Percentiles rank a stretch among this genome's conserved stretches.
These are phyloP conservation scores for Lethenteron reissneri DNA, from an alignment of 2,113 vertebrate genomes.

Conservation along the genomic window DNA sequence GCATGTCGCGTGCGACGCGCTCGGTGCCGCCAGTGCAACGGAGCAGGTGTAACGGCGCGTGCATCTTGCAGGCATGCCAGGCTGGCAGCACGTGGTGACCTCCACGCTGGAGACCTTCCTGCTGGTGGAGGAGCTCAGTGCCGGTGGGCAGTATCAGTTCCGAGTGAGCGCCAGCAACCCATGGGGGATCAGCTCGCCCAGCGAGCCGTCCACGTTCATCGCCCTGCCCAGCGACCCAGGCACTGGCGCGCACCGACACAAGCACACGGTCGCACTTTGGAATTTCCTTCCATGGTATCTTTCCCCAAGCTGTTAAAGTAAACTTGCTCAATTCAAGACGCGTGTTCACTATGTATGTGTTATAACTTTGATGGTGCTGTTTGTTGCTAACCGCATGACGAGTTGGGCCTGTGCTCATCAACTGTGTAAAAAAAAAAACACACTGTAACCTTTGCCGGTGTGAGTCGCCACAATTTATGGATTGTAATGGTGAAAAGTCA, in stretches of 20 bases:
- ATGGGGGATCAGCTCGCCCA: slow-evolving; percentile 73
- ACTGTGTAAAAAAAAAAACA: not conserved
- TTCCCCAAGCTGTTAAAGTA: too few relatives aligned
- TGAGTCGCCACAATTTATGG: not conserved
- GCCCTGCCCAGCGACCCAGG: slow-evolving; percentile 47
- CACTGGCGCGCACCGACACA: not conserved
- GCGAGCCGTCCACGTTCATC: slow-evolving; percentile 68
- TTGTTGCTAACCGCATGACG: too few relatives aligned
- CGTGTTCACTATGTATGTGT: too few relatives aligned
- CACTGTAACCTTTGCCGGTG: not conserved
- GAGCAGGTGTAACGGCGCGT: too few relatives aligned
- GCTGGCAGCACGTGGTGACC: slow-evolving; percentile 67
- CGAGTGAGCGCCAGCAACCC: slow-evolving; percentile 81
- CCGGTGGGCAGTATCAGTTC: slow-evolving; percentile 84
- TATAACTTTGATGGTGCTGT: too few relatives aligned
- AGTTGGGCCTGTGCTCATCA: not conserved
- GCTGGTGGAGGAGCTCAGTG: slow-evolving; percentile 62
- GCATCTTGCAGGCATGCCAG: slow-evolving; percentile 38
- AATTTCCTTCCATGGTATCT: too few relatives aligned
- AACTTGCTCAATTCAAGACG: too few relatives aligned
- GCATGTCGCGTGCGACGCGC: too few relatives aligned
- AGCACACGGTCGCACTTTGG: not conserved
- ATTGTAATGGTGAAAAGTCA: not conserved
- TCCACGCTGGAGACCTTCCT: slow-evolving; percentile 75
- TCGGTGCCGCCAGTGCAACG: too few relatives aligned